Evolutionary conservation across 2,797 vertebrate species (phyloP), one percentile per base, ranked within the genome.

Genomic region (Acanthopagrus latus): DNA sequence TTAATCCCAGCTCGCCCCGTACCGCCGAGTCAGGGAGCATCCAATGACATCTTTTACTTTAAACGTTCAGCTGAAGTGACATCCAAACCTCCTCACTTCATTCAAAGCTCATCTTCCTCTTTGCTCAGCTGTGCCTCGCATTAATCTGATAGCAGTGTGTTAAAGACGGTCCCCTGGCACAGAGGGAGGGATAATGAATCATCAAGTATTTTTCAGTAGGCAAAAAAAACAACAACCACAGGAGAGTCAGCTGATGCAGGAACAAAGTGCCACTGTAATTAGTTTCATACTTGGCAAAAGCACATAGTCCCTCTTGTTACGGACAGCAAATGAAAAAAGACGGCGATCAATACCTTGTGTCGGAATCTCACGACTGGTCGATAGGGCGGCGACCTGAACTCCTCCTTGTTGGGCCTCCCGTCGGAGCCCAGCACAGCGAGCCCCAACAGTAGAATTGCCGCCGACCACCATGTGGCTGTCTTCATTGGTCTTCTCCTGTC

Each of bases 281-380:
- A 90, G 76, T 82, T 84, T 90, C 79, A 83, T 90, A 91, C 85
- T 90, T 66, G 82, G 74, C 72, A 72, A 86, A 84, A 80, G 48
- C 71, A 17, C 70, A 81, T 33, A 75, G 68, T 29, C 56, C 38
- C 54, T 81, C 65, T 91, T 80, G 82, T 90, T 87, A 88, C 21
- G 10, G 76, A 84, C 48, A 71, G 78, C 71, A 88, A 94, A 83
- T 84, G 78, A 60, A 89, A 86, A 78, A 67, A 75, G 64, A 91
- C 51, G 52, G 82, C 58, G 67, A 90, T 93, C 91, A 67, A 88
- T 98, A 99, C 98, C 98, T 99, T 98, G 91, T 99, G 97, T 69
- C 98, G 95, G 90, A 99, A 95, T 91, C 97, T 95, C 86, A 97
- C 84, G 63, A 96, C 91, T 8, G 96, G 95, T 78, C 95, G 97